A percentile compares a stretch with the other conserved stretches of the same genome.
phyloP scores from a whole-genome alignment of 2,797 vertebrate genomes.

The Phataginus tricuspis region DNA sequence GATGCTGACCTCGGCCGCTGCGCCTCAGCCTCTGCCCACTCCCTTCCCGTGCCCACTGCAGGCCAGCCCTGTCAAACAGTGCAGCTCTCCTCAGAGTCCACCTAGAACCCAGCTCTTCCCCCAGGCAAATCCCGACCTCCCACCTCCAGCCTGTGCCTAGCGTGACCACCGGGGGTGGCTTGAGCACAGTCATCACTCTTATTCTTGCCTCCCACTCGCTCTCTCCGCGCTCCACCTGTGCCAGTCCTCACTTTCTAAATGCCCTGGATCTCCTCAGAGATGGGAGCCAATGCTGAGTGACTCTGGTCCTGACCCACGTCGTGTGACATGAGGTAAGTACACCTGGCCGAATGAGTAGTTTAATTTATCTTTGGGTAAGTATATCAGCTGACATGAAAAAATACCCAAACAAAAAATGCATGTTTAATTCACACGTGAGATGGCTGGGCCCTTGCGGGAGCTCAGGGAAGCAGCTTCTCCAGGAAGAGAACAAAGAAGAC shows the following conservation, averaged over 20 bases:
- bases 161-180: background rate
- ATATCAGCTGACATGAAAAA: background rate
- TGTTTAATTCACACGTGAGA: constrained; percentile 46
- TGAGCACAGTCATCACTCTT: background rate
- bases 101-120: background rate
- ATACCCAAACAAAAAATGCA: background rate
- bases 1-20: background rate
- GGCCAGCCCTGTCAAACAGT: background rate
- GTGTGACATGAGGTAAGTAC: background rate
- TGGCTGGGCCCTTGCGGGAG: background rate
- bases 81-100: background rate
- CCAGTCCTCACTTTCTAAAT: background rate
- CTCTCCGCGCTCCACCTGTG: background rate
- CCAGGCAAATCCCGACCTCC: background rate
- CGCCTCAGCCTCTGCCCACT: background rate
- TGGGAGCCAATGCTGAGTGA: background rate
- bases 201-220: background rate
- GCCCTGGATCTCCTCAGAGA: background rate
- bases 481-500: constrained; percentile 57
- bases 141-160: background rate
- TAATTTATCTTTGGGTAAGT: background rate
- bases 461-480: constrained; percentile 56
- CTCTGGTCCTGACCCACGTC: background rate
- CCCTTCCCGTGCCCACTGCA: background rate
- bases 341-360: background rate